Evolutionary conservation across 2,888 invertebrate genomes (phyloP), one percentile per base, ranked within the genome.

Genomic region (Caenorhabditis sp.): DNA sequence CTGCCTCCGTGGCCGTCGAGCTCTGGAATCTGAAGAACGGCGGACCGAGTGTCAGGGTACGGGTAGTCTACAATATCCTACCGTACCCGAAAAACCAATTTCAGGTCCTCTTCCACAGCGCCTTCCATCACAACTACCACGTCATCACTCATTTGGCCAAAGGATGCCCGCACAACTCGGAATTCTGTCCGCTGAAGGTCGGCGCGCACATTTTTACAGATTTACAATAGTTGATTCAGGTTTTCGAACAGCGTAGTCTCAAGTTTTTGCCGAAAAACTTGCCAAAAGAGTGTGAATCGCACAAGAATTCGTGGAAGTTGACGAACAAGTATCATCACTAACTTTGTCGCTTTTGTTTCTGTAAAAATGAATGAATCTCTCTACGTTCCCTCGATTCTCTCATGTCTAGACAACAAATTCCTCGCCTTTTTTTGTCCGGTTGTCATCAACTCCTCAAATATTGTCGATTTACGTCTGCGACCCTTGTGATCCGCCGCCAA

Each of bases 1-100:
- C 87, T 0, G 87, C 87, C 1, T 84, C 84, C 0, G 78, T 87
- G 5, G 82, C 83, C n/a, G 62, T 86, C 4, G 87, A 87, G 50
- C 59, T 87, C 9, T 87, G 87, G 87, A 78, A 81, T 59, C 48
- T 84, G 35, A 63, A 78, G 13, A 78, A 74, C 32, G 59, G 55
- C 9, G 86, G 86, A 13, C 84, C 84, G 2, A 80, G 82, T 32
- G 81, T 87, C 27, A 62, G 78, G 63, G 84, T 84, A 30, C 41
- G 62, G 27, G 13, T n/a, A n/a, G n/a, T n/a, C n/a, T n/a, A n/a
- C n/a, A n/a, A n/a, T n/a, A n/a, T n/a, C n/a, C n/a, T n/a, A n/a
- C n/a, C n/a, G n/a, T n/a, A n/a, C n/a, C n/a, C n/a, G 35, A 50
- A 65, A n/a, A 50, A 22, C 32, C 62, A n/a, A n/a, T n/a, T n/a